phyloP scores from a whole-genome alignment of 2,888 invertebrate species.

The Dyspetes luteomarginatus region DNA sequence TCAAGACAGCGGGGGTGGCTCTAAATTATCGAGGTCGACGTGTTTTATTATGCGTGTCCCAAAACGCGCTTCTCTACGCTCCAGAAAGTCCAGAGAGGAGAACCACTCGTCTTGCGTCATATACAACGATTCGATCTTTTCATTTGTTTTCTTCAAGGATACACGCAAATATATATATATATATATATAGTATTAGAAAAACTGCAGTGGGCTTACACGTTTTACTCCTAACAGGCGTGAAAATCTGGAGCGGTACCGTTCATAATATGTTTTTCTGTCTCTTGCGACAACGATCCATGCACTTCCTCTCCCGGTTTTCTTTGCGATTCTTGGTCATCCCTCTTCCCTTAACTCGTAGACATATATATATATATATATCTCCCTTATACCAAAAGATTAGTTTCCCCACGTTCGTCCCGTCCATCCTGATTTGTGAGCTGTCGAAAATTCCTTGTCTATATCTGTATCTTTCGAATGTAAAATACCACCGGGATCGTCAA shows the following conservation, averaged over 20 bases:
- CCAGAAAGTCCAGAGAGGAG: constrained; percentile 19
- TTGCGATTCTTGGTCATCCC: background rate
- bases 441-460: constrained; percentile 52
- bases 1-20: constrained; percentile 27
- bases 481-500: constrained; percentile 43
- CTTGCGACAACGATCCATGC: constrained; percentile 14
- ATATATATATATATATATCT: background rate
- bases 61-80: constrained; percentile 2
- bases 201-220: constrained; percentile 28
- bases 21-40: constrained; percentile 31
- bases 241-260: constrained; percentile 75
- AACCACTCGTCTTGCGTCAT: background rate
- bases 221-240: constrained; percentile 73
- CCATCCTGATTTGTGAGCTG: constrained; percentile 54
- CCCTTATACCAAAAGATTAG: constrained; percentile 1
- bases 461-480: constrained; percentile 29
- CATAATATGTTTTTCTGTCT: constrained; percentile 66
- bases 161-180: background rate
- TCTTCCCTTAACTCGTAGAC: background rate
- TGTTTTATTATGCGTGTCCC: constrained; percentile 36
- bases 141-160: constrained; percentile 54
- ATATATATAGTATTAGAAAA: no score
- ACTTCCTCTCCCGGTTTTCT: no score
- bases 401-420: constrained; percentile 28
- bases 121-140: constrained; percentile 55